These are phyloP conservation scores for Mimumesa dahlbomi DNA, from an alignment of 2,888 invertebrate genomes.

Conservation along the genomic window DNA sequence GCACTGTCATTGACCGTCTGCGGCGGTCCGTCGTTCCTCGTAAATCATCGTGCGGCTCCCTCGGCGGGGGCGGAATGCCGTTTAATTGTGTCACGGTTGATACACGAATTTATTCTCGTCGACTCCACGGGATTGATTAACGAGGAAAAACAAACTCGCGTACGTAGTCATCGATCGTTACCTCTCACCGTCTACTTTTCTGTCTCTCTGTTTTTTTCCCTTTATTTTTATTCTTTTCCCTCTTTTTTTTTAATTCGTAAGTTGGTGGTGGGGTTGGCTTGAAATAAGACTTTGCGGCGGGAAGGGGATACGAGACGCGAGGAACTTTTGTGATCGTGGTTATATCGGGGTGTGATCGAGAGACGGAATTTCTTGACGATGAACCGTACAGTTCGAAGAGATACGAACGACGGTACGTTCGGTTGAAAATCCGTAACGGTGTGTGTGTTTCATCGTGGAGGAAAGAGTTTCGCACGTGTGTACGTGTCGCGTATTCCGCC, in stretches of 20 bases:
- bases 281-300: too few species aligned
- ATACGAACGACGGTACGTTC: too few species aligned
- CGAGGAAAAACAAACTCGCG: slow-evolving; percentile 7
- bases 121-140: slow-evolving; percentile 23
- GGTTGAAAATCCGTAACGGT: too few species aligned
- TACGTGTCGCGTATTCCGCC: slow-evolving; percentile 25
- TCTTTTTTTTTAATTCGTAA: too few species aligned
- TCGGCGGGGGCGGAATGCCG: slow-evolving; percentile 31
- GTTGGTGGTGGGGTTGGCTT: too few species aligned
- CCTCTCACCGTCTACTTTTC: neutral
- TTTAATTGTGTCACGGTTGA: slow-evolving; percentile 60
- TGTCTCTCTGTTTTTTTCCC: too few species aligned
- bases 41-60: slow-evolving; percentile 54
- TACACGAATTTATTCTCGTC: slow-evolving; percentile 56
- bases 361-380: slow-evolving; percentile 3
- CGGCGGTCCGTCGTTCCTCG: slow-evolving; percentile 23
- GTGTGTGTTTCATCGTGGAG: neutral
- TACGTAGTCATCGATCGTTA: neutral
- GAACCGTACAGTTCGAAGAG: neutral
- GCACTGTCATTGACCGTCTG: slow-evolving; percentile 64
- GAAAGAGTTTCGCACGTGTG: slow-evolving; percentile 50
- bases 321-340: too few species aligned
- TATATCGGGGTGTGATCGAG: neutral
- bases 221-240: neutral
- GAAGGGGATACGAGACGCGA: too few species aligned